A percentile compares a stretch with the other conserved stretches of the same genome.
phyloP scores from a whole-genome alignment of 1,140 invertebrate genomes.

The Drosophila asahinai region DNA sequence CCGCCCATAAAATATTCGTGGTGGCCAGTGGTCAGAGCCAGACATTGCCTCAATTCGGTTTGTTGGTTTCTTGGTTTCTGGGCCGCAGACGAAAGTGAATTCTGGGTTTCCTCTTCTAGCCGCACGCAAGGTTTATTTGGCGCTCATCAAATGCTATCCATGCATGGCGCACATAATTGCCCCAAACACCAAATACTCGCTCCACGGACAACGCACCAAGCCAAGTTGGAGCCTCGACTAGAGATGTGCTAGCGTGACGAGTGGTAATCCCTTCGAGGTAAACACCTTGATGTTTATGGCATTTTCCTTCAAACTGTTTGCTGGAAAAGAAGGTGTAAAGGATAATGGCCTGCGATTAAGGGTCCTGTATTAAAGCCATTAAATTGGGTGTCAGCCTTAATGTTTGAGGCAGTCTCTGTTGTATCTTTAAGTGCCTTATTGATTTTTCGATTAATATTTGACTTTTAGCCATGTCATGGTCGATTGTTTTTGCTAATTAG shows the following conservation, averaged over 20 bases:
- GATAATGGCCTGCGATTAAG: conserved; percentile 34
- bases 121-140: conserved; percentile 49
- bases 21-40: conserved; percentile 27
- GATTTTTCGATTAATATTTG: conserved; percentile 12
- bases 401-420: background rate
- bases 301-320: conserved; percentile 18
- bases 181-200: conserved; percentile 19
- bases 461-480: conserved; percentile 8
- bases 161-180: conserved; percentile 51
- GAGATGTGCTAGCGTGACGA: conserved; percentile 51
- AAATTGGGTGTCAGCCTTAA: background rate
- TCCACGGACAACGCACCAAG: conserved; percentile 11
- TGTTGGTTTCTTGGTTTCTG: conserved; percentile 62
- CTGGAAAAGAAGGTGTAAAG: conserved; percentile 17
- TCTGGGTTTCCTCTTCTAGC: conserved; percentile 52
- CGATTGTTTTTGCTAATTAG: conserved; percentile 10
- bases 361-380: conserved; percentile 10
- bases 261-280: conserved; percentile 43
- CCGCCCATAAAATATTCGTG: conserved; percentile 20
- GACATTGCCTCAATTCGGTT: conserved; percentile 56
- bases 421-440: conserved; percentile 12
- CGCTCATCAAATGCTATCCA: conserved; percentile 33
- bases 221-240: background rate
- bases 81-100: conserved; percentile 70
- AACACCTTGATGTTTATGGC: conserved; percentile 33